phyloP scores from a whole-genome alignment of 2,113 vertebrate species.

The Sialia sialis region DNA sequence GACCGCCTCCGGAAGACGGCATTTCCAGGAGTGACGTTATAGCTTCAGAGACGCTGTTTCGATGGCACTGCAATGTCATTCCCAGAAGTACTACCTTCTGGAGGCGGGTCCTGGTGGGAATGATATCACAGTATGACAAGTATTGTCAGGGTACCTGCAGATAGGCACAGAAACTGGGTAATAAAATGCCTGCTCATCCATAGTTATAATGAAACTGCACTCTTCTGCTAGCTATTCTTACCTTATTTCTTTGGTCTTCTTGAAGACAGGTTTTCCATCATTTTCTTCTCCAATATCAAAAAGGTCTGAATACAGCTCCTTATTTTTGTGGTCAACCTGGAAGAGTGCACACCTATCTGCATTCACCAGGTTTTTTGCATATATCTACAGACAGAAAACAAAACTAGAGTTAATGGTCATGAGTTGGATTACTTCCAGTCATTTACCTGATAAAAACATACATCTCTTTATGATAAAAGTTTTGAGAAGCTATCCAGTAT shows the following conservation, averaged over 20 bases:
- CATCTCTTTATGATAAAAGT: neutral
- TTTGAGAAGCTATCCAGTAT: neutral
- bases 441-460: neutral
- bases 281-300: constrained; percentile 98
- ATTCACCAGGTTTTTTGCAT: constrained; percentile 99
- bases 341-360: constrained; percentile 98
- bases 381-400: constrained; percentile 85
- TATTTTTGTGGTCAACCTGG: constrained; percentile 98
- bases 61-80: constrained; percentile 73
- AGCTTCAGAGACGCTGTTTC: constrained; percentile 70
- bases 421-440: neutral
- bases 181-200: constrained; percentile 10
- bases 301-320: constrained; percentile 96
- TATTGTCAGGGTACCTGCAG: constrained; percentile 66
- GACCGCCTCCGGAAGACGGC: constrained; percentile 77
- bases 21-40: constrained; percentile 76
- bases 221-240: constrained; percentile 55
- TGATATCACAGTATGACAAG: constrained; percentile 76
- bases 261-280: constrained; percentile 95
- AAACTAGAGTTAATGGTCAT: neutral
- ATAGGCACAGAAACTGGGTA: constrained; percentile 61
- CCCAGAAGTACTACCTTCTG: constrained; percentile 78
- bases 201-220: neutral
- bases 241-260: constrained; percentile 99
- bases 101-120: constrained; percentile 78